These are phyloP conservation scores for Thalassaphorura encarpata DNA, from an alignment of 1,140 invertebrate species.

Conservation along the genomic window DNA sequence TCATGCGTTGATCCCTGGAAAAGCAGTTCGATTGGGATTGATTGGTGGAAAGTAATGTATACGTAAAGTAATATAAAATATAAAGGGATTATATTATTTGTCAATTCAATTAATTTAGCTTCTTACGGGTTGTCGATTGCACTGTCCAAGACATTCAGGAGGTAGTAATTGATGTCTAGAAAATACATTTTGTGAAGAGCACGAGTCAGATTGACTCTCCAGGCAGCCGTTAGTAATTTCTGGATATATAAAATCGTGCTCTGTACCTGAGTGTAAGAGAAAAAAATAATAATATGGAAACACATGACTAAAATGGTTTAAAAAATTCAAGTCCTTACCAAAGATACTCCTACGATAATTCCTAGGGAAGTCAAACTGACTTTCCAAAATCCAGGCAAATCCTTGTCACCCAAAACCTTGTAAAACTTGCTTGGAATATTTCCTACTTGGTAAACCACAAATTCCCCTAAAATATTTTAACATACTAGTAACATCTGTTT, in stretches of 20 bases:
- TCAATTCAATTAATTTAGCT: too few relatives aligned
- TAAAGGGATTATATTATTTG: too few relatives aligned
- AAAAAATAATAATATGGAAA: too few relatives aligned
- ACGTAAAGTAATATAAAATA: too few relatives aligned
- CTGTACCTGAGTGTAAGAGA: slow-evolving; percentile 36
- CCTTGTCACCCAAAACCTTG: slow-evolving; percentile 43
- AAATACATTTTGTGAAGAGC: slow-evolving; percentile 45
- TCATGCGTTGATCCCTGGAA: slow-evolving; percentile 46
- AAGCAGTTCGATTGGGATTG: neutral
- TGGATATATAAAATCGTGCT: slow-evolving; percentile 39
- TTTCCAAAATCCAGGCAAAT: slow-evolving; percentile 39
- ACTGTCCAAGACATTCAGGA: slow-evolving; percentile 42
- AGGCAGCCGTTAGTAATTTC: slow-evolving; percentile 42
- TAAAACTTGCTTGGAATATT: slow-evolving; percentile 46
- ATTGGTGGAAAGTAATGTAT: too few relatives aligned
- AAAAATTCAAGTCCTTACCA: slow-evolving; percentile 37
- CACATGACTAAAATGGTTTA: too few relatives aligned
- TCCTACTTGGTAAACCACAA: slow-evolving; percentile 45
- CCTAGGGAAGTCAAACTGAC: slow-evolving; percentile 37
- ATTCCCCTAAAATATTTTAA: neutral
- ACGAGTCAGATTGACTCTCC: slow-evolving; percentile 40
- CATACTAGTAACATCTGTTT: neutral
- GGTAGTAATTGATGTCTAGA: slow-evolving; percentile 42
- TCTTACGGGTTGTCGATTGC: slow-evolving; percentile 47
- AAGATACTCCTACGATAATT: slow-evolving; percentile 42